Base-by-base conservation (phyloP, 2,797 vertebrate species). In the Chrysolophus pictus region DNA sequence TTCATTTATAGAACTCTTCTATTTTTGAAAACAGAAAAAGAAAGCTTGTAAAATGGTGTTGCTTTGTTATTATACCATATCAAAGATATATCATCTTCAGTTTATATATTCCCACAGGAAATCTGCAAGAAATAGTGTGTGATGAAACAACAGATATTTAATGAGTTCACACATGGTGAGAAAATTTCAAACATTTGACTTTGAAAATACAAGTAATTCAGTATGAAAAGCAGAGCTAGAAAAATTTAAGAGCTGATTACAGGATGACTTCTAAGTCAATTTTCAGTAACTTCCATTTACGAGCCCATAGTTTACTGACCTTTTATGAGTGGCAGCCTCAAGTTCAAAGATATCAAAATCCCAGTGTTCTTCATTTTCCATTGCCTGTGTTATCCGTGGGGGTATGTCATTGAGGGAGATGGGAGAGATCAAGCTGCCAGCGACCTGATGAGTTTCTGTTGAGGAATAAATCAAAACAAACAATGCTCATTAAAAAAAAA, bases 281-380 rank as follows among this genome's bases (percentile, higher is more conserved):
- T 90, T 80, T 84, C 59, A 79, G 65, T 47, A 92, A 44, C 24
- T 93, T 78, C 37, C 63, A 1, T 74, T 84, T 47, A 75, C n/a
- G 41, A 91, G 19, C 58, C 81, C 73, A 51, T 88, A 22, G 1
- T 81, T 92, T 86, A 95, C 97, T 96, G 90, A 99, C 99, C 99
- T 98, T 96, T 99, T 99, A 95, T 99, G 97, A 70, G 99, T 99
- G 67, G 98, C 99, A 58, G 98, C 98, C 97, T 99, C 99, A 95
- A 99, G 97, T 96, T 98, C 98, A 97, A 99, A 98, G 95, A 99
- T 98, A 96, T 99, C 97, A 83, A 99, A 99, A 96, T 99, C 99
- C 99, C 99, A 99, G 22, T 97, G 97, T 58, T 99, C 98, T 88
- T 99, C 99, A 14, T 98, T 98, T 93, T 99, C 99, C 98, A 99